Conservation (phyloP, 2,888 invertebrate genomes). For the Stenolophus ochropezus region DNA sequence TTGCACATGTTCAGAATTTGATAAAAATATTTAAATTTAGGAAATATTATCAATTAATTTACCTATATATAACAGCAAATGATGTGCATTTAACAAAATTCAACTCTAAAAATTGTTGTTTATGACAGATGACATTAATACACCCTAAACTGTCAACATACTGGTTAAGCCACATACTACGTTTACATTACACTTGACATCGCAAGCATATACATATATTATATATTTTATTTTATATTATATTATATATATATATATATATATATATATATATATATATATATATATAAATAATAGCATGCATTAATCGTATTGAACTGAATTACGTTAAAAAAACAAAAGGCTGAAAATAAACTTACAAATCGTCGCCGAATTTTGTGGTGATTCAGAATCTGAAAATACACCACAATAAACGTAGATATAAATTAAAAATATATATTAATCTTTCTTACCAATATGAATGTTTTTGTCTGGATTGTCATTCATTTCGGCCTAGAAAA, state of each 20-base stretch:
- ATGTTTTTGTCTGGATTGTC: slow-evolving; percentile 19
- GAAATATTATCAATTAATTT: neutral
- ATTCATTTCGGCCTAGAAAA: neutral
- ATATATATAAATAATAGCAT: too few species aligned
- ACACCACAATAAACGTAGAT: neutral
- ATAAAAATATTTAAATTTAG: too few species aligned
- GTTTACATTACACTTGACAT: slow-evolving; percentile 20
- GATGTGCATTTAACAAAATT: neutral
- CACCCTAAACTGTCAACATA: slow-evolving; percentile 2
- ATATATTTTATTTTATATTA: too few species aligned
- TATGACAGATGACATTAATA: neutral
- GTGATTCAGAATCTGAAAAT: slow-evolving; percentile 31
- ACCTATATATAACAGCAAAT: neutral
- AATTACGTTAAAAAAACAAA: neutral
- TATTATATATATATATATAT: too few species aligned
- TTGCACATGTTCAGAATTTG: too few species aligned
- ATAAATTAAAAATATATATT: neutral
- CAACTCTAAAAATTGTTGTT: neutral
- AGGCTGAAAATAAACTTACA: slow-evolving; percentile 30
- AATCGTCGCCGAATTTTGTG: slow-evolving; percentile 19
- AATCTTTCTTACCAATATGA: slow-evolving; percentile 38
- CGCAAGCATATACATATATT: too few species aligned
- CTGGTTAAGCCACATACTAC: neutral
- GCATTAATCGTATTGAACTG: too few species aligned
- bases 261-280: too few species aligned